These are phyloP conservation scores for Jaculus jaculus DNA, from an alignment of 2,113 vertebrate species.

Conservation along the genomic window DNA sequence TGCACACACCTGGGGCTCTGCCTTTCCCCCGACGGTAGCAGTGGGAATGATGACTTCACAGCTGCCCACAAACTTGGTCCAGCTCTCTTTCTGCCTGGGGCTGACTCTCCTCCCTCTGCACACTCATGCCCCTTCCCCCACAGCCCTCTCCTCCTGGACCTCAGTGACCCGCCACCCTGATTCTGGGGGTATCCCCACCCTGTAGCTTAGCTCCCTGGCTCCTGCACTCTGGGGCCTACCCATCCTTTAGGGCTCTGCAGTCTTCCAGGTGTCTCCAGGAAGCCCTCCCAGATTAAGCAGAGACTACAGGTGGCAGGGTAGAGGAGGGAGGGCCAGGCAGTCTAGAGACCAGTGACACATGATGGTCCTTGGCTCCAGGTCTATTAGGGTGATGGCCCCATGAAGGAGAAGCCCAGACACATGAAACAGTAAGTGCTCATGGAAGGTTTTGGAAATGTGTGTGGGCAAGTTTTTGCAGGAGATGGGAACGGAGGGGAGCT, in stretches of 20 bases:
- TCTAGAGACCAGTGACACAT: background rate
- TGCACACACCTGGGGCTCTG: too few relatives aligned
- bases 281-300: background rate
- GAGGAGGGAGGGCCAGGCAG: background rate
- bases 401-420: background rate
- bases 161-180: background rate
- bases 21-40: background rate
- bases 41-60: background rate
- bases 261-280: background rate
- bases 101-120: background rate
- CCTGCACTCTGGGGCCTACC: background rate
- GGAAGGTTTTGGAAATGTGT: background rate
- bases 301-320: background rate
- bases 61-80: background rate
- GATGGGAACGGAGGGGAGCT: background rate
- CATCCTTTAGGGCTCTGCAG: background rate
- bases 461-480: background rate
- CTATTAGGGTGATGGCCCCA: background rate
- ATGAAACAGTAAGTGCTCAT: accelerated
- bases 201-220: background rate
- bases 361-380: background rate
- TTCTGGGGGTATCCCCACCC: background rate
- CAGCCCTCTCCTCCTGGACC: background rate
- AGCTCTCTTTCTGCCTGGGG: background rate
- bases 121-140: background rate